Conservation (phyloP, 1,140 invertebrate genomes). For the Theocolax elegans region DNA sequence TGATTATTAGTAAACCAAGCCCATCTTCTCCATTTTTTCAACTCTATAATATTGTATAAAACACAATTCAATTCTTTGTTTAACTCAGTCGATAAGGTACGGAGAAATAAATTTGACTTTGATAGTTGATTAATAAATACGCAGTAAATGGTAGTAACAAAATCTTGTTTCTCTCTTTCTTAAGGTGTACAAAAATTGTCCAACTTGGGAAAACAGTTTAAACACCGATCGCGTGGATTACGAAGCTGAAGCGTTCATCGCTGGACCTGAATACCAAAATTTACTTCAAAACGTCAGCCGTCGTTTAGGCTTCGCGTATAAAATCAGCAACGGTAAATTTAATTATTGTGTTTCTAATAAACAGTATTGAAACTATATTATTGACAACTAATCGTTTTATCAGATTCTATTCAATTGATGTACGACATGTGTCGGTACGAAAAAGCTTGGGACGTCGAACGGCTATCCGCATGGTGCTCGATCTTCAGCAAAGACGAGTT, state of each 20-base stretch:
- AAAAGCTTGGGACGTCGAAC: slow-evolving; percentile 74
- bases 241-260: slow-evolving; percentile 60
- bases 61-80: too few relatives aligned
- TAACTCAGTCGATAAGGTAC: too few relatives aligned
- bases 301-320: slow-evolving; percentile 63
- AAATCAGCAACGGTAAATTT: slow-evolving; percentile 42
- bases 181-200: slow-evolving; percentile 56
- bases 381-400: slow-evolving; percentile 7
- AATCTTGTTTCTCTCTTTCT: slow-evolving; percentile 13
- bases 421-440: slow-evolving; percentile 83
- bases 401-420: slow-evolving; percentile 64
- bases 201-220: slow-evolving; percentile 45
- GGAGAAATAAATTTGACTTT: background rate
- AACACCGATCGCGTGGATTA: slow-evolving; percentile 42
- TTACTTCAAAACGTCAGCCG: slow-evolving; percentile 61
- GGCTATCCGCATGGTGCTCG: slow-evolving; percentile 80
- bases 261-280: slow-evolving; percentile 58
- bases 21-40: too few relatives aligned
- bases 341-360: background rate
- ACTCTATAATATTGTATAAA: too few relatives aligned
- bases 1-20: too few relatives aligned
- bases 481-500: slow-evolving; percentile 79
- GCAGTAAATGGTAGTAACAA: background rate
- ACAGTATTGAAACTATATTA: background rate
- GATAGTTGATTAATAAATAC: background rate